phyloP scores from a whole-genome alignment of 1,140 invertebrate species.

The Leptopilina clavipes region DNA sequence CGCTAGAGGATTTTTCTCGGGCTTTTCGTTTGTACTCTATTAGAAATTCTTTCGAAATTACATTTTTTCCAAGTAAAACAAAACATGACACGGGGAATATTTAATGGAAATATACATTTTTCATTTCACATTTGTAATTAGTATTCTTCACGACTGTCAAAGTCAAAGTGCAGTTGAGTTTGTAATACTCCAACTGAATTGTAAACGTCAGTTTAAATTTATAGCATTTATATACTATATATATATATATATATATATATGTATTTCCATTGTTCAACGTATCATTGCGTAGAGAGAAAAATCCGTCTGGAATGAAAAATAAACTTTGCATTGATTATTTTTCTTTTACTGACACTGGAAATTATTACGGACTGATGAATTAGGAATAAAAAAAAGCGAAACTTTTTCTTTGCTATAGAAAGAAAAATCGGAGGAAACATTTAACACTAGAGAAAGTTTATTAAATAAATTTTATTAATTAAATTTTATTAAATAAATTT shows the following conservation, averaged over 20 bases:
- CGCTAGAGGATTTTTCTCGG: background rate
- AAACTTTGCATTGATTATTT: background rate
- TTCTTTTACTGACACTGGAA: too few relatives aligned
- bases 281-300: background rate
- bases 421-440: background rate
- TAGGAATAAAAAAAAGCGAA: too few relatives aligned
- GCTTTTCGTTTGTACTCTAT: background rate
- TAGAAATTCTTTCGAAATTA: background rate
- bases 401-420: background rate
- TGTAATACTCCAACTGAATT: conserved; percentile 11
- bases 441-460: too few relatives aligned
- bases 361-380: background rate
- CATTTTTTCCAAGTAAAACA: background rate
- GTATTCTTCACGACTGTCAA: conserved; percentile 7
- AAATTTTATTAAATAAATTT: too few relatives aligned
- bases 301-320: background rate
- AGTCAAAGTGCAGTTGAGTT: background rate
- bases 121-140: conserved; percentile 15
- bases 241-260: too few relatives aligned
- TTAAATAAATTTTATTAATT: too few relatives aligned
- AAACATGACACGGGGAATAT: background rate
- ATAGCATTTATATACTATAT: background rate
- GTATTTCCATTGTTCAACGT: background rate
- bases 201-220: conserved; percentile 19
- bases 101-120: background rate